Evolutionary conservation across 2,113 vertebrate species (phyloP).

Genomic region (Siniperca chuatsi): DNA sequence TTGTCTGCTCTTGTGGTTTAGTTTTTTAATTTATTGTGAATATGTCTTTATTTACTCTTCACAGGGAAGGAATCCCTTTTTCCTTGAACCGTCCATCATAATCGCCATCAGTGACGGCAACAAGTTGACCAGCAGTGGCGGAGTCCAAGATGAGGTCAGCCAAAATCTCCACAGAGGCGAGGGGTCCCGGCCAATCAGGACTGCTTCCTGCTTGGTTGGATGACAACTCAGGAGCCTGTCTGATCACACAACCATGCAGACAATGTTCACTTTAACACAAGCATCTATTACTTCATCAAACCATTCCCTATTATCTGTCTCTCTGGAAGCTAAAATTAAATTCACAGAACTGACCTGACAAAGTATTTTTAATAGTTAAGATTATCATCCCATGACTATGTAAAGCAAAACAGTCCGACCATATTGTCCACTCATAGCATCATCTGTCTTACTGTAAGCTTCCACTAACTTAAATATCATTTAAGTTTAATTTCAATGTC

Average conservation of each 20-base stretch:
- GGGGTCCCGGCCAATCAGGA: slow-evolving; percentile 14
- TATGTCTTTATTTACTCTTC: background rate
- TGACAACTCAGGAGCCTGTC: background rate
- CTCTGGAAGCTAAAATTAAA: background rate
- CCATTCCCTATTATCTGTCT: background rate
- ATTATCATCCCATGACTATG: background rate
- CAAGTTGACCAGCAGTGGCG: slow-evolving; percentile 90
- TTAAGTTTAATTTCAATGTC: no score
- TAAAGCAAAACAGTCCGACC: background rate
- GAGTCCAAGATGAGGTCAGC: slow-evolving; percentile 95
- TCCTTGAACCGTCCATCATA: slow-evolving; percentile 94
- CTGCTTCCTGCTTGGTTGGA: slow-evolving; percentile 6
- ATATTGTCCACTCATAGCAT: background rate
- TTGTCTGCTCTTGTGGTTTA: background rate
- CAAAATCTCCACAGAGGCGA: background rate
- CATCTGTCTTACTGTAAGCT: background rate
- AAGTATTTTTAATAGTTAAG: background rate
- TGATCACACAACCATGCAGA: background rate
- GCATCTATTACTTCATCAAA: background rate
- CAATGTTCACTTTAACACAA: slow-evolving; percentile 35
- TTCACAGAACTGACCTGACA: background rate
- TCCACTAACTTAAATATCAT: background rate
- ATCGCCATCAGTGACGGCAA: slow-evolving; percentile 95
- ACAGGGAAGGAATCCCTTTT: slow-evolving; percentile 95
- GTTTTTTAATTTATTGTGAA: background rate